These are phyloP conservation scores for Pecten maximus DNA, from an alignment of 2,888 invertebrate species.

Conservation along the genomic window DNA sequence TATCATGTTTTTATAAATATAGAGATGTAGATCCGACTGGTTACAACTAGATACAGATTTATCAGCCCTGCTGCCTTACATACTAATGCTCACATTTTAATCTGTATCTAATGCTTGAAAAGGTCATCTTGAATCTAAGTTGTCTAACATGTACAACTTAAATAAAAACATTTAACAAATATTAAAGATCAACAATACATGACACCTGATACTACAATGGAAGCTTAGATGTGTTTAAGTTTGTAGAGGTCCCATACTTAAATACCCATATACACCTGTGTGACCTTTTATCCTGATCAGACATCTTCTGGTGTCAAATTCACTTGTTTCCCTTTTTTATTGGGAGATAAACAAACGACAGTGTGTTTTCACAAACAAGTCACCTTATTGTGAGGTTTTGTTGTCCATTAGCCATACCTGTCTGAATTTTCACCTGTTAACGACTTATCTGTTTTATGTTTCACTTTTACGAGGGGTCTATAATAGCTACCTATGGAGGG, in stretches of 20 bases:
- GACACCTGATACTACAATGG: neutral
- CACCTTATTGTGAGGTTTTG: neutral
- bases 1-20: too few species aligned
- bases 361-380: neutral
- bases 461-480: neutral
- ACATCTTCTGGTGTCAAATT: neutral
- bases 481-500: neutral
- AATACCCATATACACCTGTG: neutral
- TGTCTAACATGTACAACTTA: too few species aligned
- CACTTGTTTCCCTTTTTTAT: neutral
- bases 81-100: too few species aligned
- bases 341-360: neutral
- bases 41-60: too few species aligned
- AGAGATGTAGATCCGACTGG: too few species aligned
- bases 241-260: neutral
- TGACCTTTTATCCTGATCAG: neutral
- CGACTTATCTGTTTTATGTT: slow-evolving; percentile 1
- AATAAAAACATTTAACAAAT: too few species aligned
- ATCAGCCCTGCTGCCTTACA: too few species aligned
- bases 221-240: neutral
- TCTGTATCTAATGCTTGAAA: too few species aligned
- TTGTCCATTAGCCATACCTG: slow-evolving; percentile 13
- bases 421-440: slow-evolving; percentile 11
- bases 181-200: neutral
- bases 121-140: too few species aligned